Base-by-base conservation (phyloP, 1,140 invertebrate species). In the Sitobion miscanthi region DNA sequence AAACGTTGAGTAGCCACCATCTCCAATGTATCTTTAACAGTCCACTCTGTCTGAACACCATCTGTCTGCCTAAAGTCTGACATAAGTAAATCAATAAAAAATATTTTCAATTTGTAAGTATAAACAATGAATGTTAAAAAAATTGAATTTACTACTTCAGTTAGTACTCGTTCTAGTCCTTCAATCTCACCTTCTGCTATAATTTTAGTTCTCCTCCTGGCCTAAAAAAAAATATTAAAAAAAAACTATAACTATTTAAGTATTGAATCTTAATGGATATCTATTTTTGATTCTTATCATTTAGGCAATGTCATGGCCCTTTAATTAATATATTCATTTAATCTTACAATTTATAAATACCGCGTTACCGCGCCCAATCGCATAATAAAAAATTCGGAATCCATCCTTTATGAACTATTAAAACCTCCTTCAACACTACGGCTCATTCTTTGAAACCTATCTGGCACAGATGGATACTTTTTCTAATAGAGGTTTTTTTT, bases 1-100 rank as follows among this genome's bases (percentile, higher is more conserved):
- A 96, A 99, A 99, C n/a, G 96, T 99, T 99, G 1, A 99, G 99
- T 94, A 99, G 96, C 99, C 99, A 99, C 99, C 99, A 99, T 99
- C 99, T 20, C 99, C 99, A 95, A 99, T 99, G 98, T 99, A 95
- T 99, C 99, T 96, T 99, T 99, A 94, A 99, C 97, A 8, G 98
- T 96, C 99, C 99, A 99, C 94, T 99, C 99, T 95, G 99, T 98
- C 94, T 98, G 98, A 30, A 99, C 97, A n/a, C 98, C 99, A 95
- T 99, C 99, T 99, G 98, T 94, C 98, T 96, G 49, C 99, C 99
- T 86, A 99, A 96, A 20, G 98, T 99, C 97, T 99, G 96, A 93
- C 11, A 69, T 17, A 69, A 69, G 30, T 14, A 69, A 4, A 86
- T 47, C 42, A 94, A 42, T 25, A 69, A 93, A 93, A 42, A 49